Conservation (phyloP, 2,113 vertebrate genomes). For the Oxyruncus cristatus region DNA sequence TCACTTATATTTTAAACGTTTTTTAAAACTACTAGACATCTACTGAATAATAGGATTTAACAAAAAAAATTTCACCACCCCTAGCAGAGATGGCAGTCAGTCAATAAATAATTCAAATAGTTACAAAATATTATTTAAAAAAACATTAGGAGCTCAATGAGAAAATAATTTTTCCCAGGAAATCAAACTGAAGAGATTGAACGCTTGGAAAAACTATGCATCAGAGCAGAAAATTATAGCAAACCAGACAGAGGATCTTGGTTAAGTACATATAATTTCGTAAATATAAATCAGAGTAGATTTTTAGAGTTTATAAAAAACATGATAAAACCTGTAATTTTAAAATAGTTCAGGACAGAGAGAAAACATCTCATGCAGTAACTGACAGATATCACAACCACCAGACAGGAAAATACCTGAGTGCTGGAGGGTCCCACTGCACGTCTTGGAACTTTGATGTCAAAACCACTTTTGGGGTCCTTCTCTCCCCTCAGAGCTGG, state of each 20-base stretch:
- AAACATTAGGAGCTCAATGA: not conserved
- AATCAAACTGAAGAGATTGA: not conserved
- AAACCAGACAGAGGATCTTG: not conserved
- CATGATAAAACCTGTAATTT: not conserved
- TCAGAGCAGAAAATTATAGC: not conserved
- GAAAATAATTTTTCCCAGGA: not conserved
- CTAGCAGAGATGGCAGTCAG: not conserved
- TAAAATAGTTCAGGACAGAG: not conserved
- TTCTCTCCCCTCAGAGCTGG: constrained; percentile 87
- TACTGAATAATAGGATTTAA: not conserved
- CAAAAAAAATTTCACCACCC: not conserved
- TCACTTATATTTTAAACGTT: not conserved
- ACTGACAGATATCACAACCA: not conserved
- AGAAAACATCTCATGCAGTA: not conserved
- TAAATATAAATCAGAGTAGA: not conserved
- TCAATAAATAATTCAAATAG: not conserved
- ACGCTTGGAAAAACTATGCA: not conserved
- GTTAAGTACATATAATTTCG: not conserved
- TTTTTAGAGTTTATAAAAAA: not conserved
- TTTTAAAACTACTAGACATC: not conserved
- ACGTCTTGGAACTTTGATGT: constrained; percentile 87
- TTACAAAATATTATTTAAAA: not conserved
- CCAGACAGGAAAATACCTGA: constrained; percentile 74
- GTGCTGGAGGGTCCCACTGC: constrained; percentile 90
- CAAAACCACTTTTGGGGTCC: constrained; percentile 90